A percentile compares a stretch with the other conserved stretches of the same genome.
Conservation (phyloP, 2,888 invertebrate genomes). For the Leptinotarsa tumamoca region DNA sequence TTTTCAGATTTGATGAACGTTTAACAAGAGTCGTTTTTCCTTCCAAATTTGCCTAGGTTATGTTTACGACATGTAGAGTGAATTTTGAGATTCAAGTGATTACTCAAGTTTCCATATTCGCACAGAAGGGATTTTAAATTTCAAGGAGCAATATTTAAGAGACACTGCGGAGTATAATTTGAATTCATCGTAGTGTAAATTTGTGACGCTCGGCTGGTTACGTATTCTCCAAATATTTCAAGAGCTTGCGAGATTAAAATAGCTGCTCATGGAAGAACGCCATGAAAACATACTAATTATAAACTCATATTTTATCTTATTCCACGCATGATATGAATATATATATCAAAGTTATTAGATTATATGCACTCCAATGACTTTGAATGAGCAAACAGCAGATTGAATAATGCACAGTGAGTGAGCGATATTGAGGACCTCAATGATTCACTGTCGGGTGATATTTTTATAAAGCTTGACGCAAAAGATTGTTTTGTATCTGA, state of each 20-base stretch:
- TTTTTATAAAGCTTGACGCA: too few relatives aligned
- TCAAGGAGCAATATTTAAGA: constrained; percentile 16
- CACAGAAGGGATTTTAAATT: background rate
- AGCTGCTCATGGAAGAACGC: constrained; percentile 3
- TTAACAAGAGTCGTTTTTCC: too few relatives aligned
- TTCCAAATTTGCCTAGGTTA: too few relatives aligned
- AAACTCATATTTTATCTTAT: background rate
- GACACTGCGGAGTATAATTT: constrained; percentile 36
- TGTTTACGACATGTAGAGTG: background rate
- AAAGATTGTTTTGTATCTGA: too few relatives aligned
- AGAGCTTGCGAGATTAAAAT: background rate
- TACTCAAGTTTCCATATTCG: constrained; percentile 6
- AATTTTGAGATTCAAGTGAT: background rate
- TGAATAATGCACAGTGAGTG: background rate
- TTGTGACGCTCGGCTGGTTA: constrained; percentile 23
- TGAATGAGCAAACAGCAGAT: background rate
- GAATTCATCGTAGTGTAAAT: constrained; percentile 35
- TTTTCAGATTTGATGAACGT: too few relatives aligned
- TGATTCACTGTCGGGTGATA: background rate
- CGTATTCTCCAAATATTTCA: constrained; percentile 17
- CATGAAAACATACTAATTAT: constrained; percentile 6
- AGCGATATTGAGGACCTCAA: background rate
- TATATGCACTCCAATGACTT: background rate
- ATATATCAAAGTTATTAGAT: constrained; percentile 2
- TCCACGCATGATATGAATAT: background rate